Evolutionary conservation across 2,113 vertebrate genomes (phyloP).

Genomic region (Nothoprocta perdicaria): DNA sequence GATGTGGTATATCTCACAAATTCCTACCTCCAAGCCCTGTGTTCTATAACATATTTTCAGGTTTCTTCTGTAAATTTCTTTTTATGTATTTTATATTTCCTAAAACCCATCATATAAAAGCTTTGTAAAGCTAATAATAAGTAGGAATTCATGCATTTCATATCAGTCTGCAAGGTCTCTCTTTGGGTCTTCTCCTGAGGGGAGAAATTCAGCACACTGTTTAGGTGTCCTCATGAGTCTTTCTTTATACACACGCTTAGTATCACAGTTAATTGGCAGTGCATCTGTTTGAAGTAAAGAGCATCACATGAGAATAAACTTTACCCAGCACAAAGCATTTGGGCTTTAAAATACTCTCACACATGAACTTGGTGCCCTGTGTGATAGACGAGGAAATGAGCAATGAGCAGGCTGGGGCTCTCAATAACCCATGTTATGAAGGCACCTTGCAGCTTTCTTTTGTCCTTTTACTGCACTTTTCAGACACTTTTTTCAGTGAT

Average conservation of each 20-base stretch:
- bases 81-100: background rate
- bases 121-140: background rate
- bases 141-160: background rate
- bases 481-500: accelerated
- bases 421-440: accelerated
- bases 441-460: background rate
- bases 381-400: background rate
- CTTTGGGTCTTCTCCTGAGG: background rate
- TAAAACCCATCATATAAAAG: background rate
- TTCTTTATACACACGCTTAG: background rate
- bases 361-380: background rate
- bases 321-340: background rate
- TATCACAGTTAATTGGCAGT: background rate
- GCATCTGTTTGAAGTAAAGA: background rate
- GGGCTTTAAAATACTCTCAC: background rate
- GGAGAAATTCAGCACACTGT: background rate
- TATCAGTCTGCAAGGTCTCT: background rate
- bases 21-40: accelerated
- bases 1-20: background rate
- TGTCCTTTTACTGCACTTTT: background rate
- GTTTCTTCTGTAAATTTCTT: background rate
- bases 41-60: background rate
- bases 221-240: background rate
- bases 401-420: background rate
- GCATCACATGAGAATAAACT: background rate